Conservation (phyloP, 2,797 vertebrate genomes). For the Gymnoscopelus braueri region DNA sequence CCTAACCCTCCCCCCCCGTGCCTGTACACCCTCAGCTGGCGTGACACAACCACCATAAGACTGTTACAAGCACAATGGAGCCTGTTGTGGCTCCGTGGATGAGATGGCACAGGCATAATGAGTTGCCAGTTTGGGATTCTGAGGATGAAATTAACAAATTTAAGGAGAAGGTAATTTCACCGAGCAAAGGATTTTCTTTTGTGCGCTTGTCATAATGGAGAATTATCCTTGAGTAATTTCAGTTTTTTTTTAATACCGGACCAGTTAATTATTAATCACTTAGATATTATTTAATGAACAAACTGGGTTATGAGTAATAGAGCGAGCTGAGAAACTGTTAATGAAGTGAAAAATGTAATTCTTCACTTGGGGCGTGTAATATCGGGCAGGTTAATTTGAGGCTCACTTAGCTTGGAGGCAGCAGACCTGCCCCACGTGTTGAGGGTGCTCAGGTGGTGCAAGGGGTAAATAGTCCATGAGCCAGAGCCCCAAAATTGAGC, state of each 20-base stretch:
- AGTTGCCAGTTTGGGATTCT: conserved; percentile 53
- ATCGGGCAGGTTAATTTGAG: conserved; percentile 21
- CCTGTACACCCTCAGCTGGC: conserved; percentile 22
- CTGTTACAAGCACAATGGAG: conserved; percentile 50
- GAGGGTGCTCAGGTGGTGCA: no score
- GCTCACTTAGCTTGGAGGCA: background rate
- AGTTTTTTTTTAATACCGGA: conserved; percentile 59
- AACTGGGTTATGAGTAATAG: conserved; percentile 37
- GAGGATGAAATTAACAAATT: conserved; percentile 58
- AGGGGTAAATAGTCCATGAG: no score
- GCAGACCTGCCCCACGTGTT: no score
- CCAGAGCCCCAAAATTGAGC: no score
- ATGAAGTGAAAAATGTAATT: conserved; percentile 35
- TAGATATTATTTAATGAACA: conserved; percentile 55
- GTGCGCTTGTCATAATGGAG: conserved; percentile 33
- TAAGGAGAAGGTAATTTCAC: conserved; percentile 59
- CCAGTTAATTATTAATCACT: conserved; percentile 61
- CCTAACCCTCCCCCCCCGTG: background rate
- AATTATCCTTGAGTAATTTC: conserved; percentile 54
- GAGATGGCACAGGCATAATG: conserved; percentile 55
- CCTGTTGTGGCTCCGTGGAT: conserved; percentile 54
- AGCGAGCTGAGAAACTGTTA: conserved; percentile 21
- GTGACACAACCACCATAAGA: conserved; percentile 38
- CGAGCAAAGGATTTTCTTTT: conserved; percentile 56
- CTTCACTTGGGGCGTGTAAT: conserved; percentile 31